phyloP scores from a whole-genome alignment of 2,888 invertebrate species.

The Phymatocera aterrima region DNA sequence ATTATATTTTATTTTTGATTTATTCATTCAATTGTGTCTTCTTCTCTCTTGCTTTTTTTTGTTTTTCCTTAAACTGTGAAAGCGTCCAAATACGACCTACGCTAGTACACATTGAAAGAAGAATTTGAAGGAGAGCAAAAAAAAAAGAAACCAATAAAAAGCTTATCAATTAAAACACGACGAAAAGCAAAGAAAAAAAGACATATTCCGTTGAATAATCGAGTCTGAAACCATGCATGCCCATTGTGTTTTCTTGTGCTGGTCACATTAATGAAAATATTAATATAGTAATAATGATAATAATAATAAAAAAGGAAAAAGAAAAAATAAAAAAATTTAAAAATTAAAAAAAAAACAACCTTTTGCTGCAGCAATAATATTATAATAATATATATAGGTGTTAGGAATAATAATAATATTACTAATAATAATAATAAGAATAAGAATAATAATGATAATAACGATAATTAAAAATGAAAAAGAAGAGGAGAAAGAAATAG shows the following conservation, averaged over 20 bases:
- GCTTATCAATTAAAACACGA: no score
- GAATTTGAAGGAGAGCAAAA: no score
- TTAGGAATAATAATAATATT: slow-evolving; percentile 46
- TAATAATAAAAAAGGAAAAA: slow-evolving; percentile 62
- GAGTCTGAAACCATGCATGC: slow-evolving; percentile 26
- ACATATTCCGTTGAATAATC: slow-evolving; percentile 27
- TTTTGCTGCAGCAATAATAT: slow-evolving; percentile 65
- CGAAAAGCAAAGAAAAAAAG: slow-evolving; percentile 18
- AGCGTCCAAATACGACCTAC: no score
- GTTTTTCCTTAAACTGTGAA: no score
- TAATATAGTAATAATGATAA: slow-evolving; percentile 48
- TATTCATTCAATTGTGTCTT: neutral
- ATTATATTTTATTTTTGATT: neutral
- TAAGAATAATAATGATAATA: slow-evolving; percentile 27
- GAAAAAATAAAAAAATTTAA: slow-evolving; percentile 71
- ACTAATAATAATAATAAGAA: slow-evolving; percentile 38
- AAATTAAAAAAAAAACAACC: slow-evolving; percentile 62
- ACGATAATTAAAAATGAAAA: slow-evolving; percentile 17
- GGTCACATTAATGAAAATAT: slow-evolving; percentile 60
- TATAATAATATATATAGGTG: slow-evolving; percentile 45
- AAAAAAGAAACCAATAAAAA: slow-evolving; percentile 17
- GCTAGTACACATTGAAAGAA: neutral
- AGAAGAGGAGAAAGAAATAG: neutral
- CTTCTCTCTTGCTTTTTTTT: neutral
- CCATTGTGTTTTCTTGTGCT: slow-evolving; percentile 47